phyloP scores from a whole-genome alignment of 2,888 invertebrate genomes.

The Labia minor region DNA sequence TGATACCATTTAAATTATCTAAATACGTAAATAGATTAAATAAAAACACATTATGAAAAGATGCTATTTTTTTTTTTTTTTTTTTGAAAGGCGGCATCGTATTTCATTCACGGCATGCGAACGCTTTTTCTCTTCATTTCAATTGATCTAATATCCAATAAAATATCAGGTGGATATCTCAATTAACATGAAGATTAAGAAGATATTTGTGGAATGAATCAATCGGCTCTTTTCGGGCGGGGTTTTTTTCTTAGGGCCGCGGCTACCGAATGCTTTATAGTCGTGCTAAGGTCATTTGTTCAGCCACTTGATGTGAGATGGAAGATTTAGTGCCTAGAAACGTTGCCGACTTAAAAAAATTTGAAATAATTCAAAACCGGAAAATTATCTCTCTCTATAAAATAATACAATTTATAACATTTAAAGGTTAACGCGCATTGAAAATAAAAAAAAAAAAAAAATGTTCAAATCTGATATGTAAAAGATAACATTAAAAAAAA shows the following conservation, averaged over 20 bases:
- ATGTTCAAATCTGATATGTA: too few species aligned
- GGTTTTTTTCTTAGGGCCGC: neutral
- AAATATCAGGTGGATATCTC: neutral
- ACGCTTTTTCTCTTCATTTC: neutral
- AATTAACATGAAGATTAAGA: constrained; percentile 2
- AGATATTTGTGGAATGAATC: neutral
- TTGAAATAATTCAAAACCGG: neutral
- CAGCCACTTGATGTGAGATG: constrained; percentile 1
- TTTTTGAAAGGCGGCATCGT: neutral
- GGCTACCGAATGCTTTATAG: neutral
- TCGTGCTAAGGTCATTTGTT: neutral
- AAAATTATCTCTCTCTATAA: constrained; percentile 13
- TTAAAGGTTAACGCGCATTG: neutral
- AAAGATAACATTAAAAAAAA: too few species aligned
- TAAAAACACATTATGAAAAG: neutral
- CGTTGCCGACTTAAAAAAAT: neutral
- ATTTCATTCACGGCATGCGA: neutral
- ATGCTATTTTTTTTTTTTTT: neutral
- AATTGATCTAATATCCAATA: constrained; percentile 1
- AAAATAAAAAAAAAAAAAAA: too few species aligned
- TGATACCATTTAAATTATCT: neutral
- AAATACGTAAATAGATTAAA: neutral
- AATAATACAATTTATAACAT: neutral
- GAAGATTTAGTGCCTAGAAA: neutral
- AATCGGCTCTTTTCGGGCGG: neutral